Percentiles rank a stretch among this genome's conserved stretches.
These are phyloP conservation scores for Hippoglossus stenolepis DNA, from an alignment of 2,113 vertebrate species.

Conservation along the genomic window DNA sequence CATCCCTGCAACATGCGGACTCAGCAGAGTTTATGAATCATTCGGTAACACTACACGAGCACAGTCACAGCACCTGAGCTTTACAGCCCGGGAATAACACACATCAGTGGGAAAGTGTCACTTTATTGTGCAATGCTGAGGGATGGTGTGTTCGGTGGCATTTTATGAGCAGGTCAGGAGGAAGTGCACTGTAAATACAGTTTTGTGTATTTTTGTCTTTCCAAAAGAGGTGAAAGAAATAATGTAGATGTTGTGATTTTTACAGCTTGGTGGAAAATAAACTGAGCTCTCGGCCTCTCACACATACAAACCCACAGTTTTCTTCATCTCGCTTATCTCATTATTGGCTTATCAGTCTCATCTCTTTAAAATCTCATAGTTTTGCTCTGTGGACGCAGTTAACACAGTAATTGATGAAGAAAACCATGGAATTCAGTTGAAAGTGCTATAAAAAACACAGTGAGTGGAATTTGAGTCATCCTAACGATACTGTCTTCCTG, in stretches of 20 bases:
- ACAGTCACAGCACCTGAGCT: constrained; percentile 60
- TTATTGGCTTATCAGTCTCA: no score
- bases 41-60: constrained; percentile 69
- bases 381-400: no score
- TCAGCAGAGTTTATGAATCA: constrained; percentile 77
- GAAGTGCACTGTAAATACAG: constrained; percentile 11
- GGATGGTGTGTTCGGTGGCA: constrained; percentile 35
- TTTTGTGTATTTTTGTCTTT: not conserved
- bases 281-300: not conserved
- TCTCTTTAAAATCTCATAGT: no score
- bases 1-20: constrained; percentile 63
- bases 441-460: no score
- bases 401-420: no score
- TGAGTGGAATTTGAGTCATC: no score
- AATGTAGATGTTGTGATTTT: not conserved
- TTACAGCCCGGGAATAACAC: constrained; percentile 60
- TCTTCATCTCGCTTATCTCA: not conserved
- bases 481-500: not conserved
- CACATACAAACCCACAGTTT: not conserved
- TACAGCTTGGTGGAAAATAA: not conserved
- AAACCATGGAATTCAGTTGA: no score
- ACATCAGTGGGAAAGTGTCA: constrained; percentile 50
- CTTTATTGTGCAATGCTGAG: constrained; percentile 42
- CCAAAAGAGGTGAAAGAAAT: not conserved
- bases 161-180: constrained; percentile 36